These are phyloP conservation scores for Clarias magur DNA, from an alignment of 2,113 vertebrate genomes.

Conservation along the genomic window DNA sequence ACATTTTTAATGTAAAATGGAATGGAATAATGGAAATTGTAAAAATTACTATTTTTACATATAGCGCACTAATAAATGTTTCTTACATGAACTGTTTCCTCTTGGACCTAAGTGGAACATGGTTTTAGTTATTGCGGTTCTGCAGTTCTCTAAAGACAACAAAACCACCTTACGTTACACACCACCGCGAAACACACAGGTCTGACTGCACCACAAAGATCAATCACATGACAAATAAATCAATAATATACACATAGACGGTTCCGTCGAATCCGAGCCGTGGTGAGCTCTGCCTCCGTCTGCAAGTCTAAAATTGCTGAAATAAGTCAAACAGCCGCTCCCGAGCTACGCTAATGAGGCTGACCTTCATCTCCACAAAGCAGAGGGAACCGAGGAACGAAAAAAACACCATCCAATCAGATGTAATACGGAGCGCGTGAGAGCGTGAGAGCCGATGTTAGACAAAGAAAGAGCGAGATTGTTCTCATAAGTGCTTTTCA, in stretches of 20 bases:
- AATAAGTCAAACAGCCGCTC: neutral
- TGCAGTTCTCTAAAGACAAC: neutral
- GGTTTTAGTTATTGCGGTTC: neutral
- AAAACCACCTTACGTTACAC: neutral
- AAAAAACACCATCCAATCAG: slow-evolving; percentile 47
- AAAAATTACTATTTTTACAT: neutral
- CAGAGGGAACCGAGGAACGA: slow-evolving; percentile 10
- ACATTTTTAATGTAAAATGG: too few species aligned
- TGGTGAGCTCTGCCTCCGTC: neutral
- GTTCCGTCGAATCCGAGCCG: neutral
- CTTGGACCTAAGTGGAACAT: neutral
- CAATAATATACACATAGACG: neutral
- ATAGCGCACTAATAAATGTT: neutral
- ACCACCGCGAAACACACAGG: neutral
- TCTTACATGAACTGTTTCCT: neutral
- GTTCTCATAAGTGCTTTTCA: neutral
- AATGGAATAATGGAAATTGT: too few species aligned
- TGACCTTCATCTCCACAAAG: slow-evolving; percentile 54
- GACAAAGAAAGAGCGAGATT: neutral
- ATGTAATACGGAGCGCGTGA: slow-evolving; percentile 50
- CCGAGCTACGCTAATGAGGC: slow-evolving; percentile 38
- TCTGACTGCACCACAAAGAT: neutral
- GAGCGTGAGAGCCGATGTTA: neutral
- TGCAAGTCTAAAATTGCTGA: neutral
- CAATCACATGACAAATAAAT: neutral